phyloP scores from a whole-genome alignment of 2,113 vertebrate genomes.

The Cyprinodon tularosa region DNA sequence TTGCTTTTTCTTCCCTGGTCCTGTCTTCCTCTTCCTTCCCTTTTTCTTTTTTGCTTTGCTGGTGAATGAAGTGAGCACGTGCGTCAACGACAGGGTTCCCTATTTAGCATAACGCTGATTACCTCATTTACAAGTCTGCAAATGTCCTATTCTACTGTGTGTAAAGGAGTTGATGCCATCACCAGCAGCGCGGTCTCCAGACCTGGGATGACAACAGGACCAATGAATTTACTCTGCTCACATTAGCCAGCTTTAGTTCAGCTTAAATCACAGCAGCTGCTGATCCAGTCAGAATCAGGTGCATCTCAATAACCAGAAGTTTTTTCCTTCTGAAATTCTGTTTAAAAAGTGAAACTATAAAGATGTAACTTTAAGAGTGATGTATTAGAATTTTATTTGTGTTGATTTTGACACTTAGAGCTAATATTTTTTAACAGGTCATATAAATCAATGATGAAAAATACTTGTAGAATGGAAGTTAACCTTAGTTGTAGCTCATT shows the following conservation, averaged over 20 bases:
- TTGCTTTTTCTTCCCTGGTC: conserved; percentile 55
- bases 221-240: conserved; percentile 70
- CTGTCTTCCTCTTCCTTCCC: conserved; percentile 33
- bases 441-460: too few species aligned
- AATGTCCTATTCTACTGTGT: conserved; percentile 80
- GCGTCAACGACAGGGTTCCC: conserved; percentile 77
- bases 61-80: conserved; percentile 66
- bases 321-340: not conserved
- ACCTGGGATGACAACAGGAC: conserved; percentile 78
- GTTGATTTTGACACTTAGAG: not conserved
- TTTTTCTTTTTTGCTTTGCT: conserved; percentile 52
- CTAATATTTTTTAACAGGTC: not conserved
- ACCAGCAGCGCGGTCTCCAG: conserved; percentile 76
- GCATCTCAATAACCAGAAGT: not conserved
- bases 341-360: too few species aligned
- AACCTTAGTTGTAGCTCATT: too few species aligned
- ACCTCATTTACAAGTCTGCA: conserved; percentile 84
- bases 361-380: too few species aligned
- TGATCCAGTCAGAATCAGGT: conserved; percentile 41
- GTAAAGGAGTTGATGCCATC: conserved; percentile 79
- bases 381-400: not conserved
- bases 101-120: conserved; percentile 79
- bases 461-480: too few species aligned
- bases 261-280: conserved; percentile 43
- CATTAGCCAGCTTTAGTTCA: conserved; percentile 59